Conservation (phyloP, 2,797 vertebrate species). For the Cephalopachus bancanus region DNA sequence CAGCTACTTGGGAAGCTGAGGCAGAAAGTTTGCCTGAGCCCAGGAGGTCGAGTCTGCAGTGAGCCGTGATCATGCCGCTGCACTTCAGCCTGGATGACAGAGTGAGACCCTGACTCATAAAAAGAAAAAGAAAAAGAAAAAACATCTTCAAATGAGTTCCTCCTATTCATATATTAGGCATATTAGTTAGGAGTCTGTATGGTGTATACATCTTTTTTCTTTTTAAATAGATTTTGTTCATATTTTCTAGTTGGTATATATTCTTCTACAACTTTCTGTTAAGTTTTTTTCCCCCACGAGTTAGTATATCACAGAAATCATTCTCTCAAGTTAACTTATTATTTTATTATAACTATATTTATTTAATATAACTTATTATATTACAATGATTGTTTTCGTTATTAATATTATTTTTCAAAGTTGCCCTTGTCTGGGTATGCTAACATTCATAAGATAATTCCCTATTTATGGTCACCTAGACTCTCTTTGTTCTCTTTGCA, state of each 20-base stretch:
- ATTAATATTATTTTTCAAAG: not conserved
- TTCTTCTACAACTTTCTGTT: not conserved
- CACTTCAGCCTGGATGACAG: no score
- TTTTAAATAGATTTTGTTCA: not conserved
- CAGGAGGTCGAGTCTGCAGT: no score
- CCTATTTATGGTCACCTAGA: no score
- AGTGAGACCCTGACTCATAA: no score
- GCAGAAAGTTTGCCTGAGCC: no score
- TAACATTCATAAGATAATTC: not conserved
- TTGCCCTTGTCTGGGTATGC: not conserved
- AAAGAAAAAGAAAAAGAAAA: not conserved
- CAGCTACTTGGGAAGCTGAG: no score
- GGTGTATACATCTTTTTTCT: not conserved
- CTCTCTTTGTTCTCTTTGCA: not conserved
- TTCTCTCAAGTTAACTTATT: no score
- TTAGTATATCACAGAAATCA: not conserved
- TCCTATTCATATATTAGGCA: fast-evolving
- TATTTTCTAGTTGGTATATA: not conserved
- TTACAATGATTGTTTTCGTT: no score
- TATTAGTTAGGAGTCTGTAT: not conserved
- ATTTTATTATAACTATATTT: no score
- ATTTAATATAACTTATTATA: no score
- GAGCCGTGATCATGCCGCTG: no score
- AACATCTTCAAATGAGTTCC: not conserved
- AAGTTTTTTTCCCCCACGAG: not conserved